Evolutionary conservation across 2,113 vertebrate genomes (phyloP).

Genomic region (Pagrus major): DNA sequence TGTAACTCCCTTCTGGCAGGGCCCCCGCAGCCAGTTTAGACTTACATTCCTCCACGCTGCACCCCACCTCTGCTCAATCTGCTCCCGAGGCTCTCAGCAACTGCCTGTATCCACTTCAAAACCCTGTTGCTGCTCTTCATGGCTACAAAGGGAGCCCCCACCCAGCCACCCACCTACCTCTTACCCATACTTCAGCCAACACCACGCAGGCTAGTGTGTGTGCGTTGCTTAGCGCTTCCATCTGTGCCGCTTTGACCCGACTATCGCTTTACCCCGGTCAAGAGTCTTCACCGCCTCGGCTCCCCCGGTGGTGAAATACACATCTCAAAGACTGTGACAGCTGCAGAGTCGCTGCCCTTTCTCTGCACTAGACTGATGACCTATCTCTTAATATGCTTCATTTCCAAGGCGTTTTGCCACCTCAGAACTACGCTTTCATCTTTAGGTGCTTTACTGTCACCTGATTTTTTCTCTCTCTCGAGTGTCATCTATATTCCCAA

Average conservation of each 20-base stretch:
- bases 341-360: conserved; percentile 48
- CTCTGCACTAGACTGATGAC: conserved; percentile 12
- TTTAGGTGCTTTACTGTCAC: background rate
- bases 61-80: conserved; percentile 61
- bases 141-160: conserved; percentile 65
- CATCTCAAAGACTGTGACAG: conserved; percentile 54
- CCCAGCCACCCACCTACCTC: conserved; percentile 57
- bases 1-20: conserved; percentile 46
- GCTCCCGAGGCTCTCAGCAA: conserved; percentile 64
- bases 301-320: conserved; percentile 50
- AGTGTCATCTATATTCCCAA: conserved; percentile 25
- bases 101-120: conserved; percentile 78
- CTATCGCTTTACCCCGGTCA: conserved; percentile 56
- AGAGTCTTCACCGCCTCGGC: conserved; percentile 26
- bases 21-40: conserved; percentile 60
- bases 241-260: conserved; percentile 53
- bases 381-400: conserved; percentile 15
- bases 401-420: background rate
- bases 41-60: conserved; percentile 68
- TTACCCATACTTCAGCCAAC: conserved; percentile 60
- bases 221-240: conserved; percentile 59
- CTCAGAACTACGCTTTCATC: conserved; percentile 6
- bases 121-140: conserved; percentile 68
- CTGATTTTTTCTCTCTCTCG: background rate
- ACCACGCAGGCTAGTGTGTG: conserved; percentile 36